Base-by-base conservation (phyloP, 1,140 invertebrate species). In the Calosoma granatense region DNA sequence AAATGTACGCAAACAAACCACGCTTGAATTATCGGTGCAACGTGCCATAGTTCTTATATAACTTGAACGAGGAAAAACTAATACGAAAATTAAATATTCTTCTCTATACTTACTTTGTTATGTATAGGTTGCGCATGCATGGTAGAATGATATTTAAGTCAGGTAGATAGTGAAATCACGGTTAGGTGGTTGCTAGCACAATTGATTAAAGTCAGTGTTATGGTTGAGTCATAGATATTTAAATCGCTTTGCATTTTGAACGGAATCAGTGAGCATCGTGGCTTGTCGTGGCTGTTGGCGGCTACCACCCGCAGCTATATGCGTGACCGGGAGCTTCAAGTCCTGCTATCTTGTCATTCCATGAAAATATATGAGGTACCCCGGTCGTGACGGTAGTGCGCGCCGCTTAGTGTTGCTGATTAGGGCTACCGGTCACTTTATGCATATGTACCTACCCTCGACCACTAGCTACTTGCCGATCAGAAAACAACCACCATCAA, bases 211-310 rank as follows among this genome's bases (percentile, higher is more conserved):
- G 4, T 12, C 9, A 47, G 15, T 11, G 41, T 17, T 36, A 36
- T 36, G 41, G 41, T 47, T 47, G 41, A 47, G 9, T 47, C 41
- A 47, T 47, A 47, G 41, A 47, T 4, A 47, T 47, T 47, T 47
- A 47, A 47, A 47, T 47, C 6, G 15, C 17, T 36, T n/a, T 36
- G 26, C 26, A 36, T 36, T 36, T 36, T 36, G 6, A 36, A 36
- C 26, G 26, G n/a, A 36, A 36, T 36, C 26, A 36, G 26, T 36
- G 26, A 36, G n/a, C 26, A 36, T 36, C 26, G 26, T 36, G 26
- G 26, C 26, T 6, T 6, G 6, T 36, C 6, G 26, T 36, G 26
- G 26, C 26, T 36, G n/a, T n/a, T n/a, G n/a, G n/a, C n/a, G n/a
- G n/a, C n/a, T 36, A 36, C 26, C 26, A 36, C 26, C 26, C 26